Evolutionary conservation across 2,113 vertebrate species (phyloP), one percentile per base, ranked within the genome.

Genomic region (Zosterops hypoxanthus): DNA sequence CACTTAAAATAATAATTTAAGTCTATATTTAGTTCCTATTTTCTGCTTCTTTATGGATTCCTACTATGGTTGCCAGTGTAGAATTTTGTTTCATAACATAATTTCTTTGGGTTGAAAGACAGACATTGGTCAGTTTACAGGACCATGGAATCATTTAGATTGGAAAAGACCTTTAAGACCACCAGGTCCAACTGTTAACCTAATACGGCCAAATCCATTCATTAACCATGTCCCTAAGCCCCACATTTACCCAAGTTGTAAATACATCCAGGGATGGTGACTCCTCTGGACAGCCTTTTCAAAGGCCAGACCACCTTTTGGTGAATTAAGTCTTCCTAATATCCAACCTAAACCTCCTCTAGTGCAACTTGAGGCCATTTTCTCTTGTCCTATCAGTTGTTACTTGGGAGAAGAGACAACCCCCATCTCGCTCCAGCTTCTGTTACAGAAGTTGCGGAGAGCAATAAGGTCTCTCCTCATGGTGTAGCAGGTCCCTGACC

Each of bases 381-480:
- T 49, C 19, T 59, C 36, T 88, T 44, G 8, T 36, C 44, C 18
- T 72, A 2, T 65, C 22, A 16, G 4, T 36, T 75, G 11, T 46
- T 60, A 12, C 7, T 4, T 46, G 26, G 13, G 28, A 60, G 33
- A 82, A 60, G 28, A n/a, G 10, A 46, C 14, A 33, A 8, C 4
- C 5, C 4, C 8, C 8, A 11, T 42, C 28, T 29, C 10, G 6
- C 14, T 66, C 5, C 12, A 75, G 9, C 10, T 7, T 75, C 24
- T 33, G 46, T 52, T 60, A 24, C 31, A 19, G 46, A 59, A 22
- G n/a, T 14, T 81, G 12, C n/a, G 29, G 60, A n/a, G 23, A n/a
- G 16, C 39, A 46, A 2, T 59, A 46, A 59, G 4, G 6, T 52
- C 44, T 39, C 19, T 36, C 8, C 33, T 59, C 0, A 0, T n/a